Evolutionary conservation across 2,888 invertebrate genomes (phyloP).

Genomic region (Rhingia campestris): DNA sequence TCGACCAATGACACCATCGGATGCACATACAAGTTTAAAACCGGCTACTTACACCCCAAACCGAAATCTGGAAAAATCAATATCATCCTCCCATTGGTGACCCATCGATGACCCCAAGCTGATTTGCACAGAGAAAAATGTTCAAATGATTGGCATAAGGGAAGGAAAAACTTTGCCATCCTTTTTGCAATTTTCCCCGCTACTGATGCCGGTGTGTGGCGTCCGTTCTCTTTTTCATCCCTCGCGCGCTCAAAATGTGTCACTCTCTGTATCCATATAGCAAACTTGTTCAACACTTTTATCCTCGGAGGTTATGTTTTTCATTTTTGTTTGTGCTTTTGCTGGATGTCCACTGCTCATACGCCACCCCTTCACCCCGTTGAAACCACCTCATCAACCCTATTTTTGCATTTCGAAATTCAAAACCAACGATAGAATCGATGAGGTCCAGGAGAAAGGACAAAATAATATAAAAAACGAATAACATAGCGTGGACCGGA

Average conservation of each 20-base stretch:
- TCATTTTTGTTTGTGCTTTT: slow-evolving; percentile 26
- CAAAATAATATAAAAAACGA: slow-evolving; percentile 38
- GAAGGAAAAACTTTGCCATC: slow-evolving; percentile 59
- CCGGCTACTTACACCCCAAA: slow-evolving; percentile 48
- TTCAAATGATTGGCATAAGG: slow-evolving; percentile 73
- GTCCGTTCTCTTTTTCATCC: slow-evolving; percentile 26
- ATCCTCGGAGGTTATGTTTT: slow-evolving; percentile 58
- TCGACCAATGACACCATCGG: slow-evolving; percentile 64
- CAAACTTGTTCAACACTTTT: slow-evolving; percentile 73
- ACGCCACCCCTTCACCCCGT: too few species aligned
- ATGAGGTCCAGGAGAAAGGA: slow-evolving; percentile 58
- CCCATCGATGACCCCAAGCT: slow-evolving; percentile 74
- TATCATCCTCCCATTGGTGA: slow-evolving; percentile 54
- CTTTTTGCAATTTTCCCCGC: slow-evolving; percentile 42
- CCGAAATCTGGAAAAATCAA: slow-evolving; percentile 61
- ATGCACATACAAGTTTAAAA: slow-evolving; percentile 47
- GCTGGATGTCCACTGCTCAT: slow-evolving; percentile 5
- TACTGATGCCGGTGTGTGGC: slow-evolving; percentile 16
- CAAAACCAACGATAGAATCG: slow-evolving; percentile 72
- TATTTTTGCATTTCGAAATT: slow-evolving; percentile 72
- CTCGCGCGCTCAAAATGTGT: slow-evolving; percentile 59
- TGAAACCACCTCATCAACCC: background rate
- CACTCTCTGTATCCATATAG: slow-evolving; percentile 52
- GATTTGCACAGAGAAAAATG: slow-evolving; percentile 67
- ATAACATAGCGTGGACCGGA: slow-evolving; percentile 52